Evolutionary conservation across 2,888 invertebrate genomes (phyloP).

Genomic region (Strigamia crassipes): DNA sequence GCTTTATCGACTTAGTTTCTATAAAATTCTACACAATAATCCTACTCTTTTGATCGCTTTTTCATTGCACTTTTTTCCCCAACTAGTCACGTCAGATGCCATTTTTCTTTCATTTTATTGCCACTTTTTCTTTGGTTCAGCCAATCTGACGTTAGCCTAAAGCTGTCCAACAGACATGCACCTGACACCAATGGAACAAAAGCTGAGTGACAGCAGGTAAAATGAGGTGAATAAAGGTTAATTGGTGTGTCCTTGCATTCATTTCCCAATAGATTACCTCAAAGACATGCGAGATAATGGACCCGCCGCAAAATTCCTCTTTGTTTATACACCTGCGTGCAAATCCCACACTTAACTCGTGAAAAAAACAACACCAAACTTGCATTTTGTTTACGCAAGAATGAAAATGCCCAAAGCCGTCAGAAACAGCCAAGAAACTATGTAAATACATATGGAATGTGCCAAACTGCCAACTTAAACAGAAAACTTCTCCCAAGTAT

Average conservation of each 20-base stretch:
- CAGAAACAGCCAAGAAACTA: not conserved
- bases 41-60: constrained; percentile 10
- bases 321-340: not conserved
- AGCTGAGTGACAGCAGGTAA: constrained; percentile 4
- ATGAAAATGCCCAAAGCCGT: not conserved
- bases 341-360: not conserved
- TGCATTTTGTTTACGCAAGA: not conserved
- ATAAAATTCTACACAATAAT: constrained; percentile 10
- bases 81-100: constrained; percentile 10
- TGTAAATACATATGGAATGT: no score
- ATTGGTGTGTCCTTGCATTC: constrained; percentile 8
- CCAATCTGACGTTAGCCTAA: not conserved
- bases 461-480: no score
- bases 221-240: not conserved
- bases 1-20: constrained; percentile 1
- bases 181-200: not conserved
- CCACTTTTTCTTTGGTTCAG: not conserved
- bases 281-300: not conserved
- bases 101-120: constrained; percentile 1
- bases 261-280: constrained; percentile 4
- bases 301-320: not conserved
- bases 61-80: constrained; percentile 10
- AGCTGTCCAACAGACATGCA: not conserved
- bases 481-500: no score
- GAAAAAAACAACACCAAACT: not conserved